Conservation (phyloP, 92 coral and sea anemone species). For the Palythoa caribaeorum region DNA sequence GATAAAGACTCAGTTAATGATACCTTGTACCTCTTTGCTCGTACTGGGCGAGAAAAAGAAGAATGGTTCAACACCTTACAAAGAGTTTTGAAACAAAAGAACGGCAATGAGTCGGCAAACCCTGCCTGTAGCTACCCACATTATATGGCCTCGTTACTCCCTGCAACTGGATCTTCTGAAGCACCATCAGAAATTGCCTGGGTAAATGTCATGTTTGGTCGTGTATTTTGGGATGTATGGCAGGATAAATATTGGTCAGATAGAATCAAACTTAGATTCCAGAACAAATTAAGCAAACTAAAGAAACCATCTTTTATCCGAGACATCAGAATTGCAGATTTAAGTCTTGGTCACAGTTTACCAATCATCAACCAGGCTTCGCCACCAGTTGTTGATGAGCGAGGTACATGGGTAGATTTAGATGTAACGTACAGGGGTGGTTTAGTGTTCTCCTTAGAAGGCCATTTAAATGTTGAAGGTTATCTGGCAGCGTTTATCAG, state of each 20-base stretch:
- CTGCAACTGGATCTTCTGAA: conserved; percentile 57
- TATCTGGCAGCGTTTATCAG: conserved; percentile 83
- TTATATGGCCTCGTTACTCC: conserved; percentile 87
- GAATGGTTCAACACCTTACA: conserved; percentile 88
- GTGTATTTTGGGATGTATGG: conserved; percentile 99
- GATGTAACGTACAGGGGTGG: conserved; percentile 98
- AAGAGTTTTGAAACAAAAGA: conserved; percentile 60
- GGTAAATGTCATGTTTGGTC: conserved; percentile 95
- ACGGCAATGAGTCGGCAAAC: background rate
- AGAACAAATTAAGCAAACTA: conserved; percentile 87
- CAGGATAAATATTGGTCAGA: conserved; percentile 97
- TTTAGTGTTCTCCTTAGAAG: conserved; percentile 87
- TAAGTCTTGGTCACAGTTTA: conserved; percentile 88
- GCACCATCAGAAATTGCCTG: conserved; percentile 82
- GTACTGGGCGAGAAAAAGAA: conserved; percentile 96
- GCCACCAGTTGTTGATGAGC: conserved; percentile 85
- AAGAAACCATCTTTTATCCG: conserved; percentile 96
- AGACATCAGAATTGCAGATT: conserved; percentile 89
- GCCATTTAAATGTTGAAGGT: conserved; percentile 93
- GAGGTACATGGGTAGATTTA: conserved; percentile 97
- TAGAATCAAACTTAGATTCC: conserved; percentile 91
- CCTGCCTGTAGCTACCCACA: conserved; percentile 84
- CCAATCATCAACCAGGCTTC: conserved; percentile 87
- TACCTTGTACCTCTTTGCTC: conserved; percentile 74
- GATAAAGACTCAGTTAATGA: conserved; percentile 53